phyloP scores from a whole-genome alignment of 2,888 invertebrate species.

The Eubasilissa splendida region DNA sequence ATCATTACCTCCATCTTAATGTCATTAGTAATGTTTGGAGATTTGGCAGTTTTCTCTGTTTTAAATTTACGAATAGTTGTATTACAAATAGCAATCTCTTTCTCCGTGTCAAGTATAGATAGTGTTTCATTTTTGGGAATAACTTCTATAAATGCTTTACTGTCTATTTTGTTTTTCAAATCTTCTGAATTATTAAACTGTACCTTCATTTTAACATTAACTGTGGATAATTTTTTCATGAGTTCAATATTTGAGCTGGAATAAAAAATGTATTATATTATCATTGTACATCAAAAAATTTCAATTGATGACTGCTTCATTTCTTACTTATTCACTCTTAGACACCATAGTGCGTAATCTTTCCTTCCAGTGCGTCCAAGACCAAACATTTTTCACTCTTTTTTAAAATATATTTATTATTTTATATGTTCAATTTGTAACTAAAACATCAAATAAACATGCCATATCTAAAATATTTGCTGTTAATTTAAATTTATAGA shows the following conservation, averaged over 20 bases:
- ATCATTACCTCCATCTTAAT: conserved; percentile 32
- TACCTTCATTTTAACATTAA: conserved; percentile 65
- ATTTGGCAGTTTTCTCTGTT: neutral
- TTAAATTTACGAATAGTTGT: conserved; percentile 32
- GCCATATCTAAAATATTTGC: no score
- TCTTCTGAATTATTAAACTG: conserved; percentile 70
- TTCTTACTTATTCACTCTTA: no score
- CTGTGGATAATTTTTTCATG: conserved; percentile 64
- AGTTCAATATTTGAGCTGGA: conserved; percentile 68
- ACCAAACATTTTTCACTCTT: no score
- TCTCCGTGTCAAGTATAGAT: conserved; percentile 2
- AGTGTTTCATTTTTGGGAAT: neutral
- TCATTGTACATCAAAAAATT: no score
- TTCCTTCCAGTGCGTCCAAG: no score
- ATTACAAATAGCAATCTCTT: conserved; percentile 25
- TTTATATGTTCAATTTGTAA: no score
- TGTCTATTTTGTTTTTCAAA: conserved; percentile 70
- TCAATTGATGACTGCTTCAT: no score
- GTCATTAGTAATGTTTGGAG: neutral
- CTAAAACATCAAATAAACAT: no score
- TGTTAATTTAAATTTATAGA: no score
- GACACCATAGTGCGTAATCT: no score
- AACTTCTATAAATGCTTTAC: conserved; percentile 57
- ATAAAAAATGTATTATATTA: neutral
- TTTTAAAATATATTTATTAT: no score